Base-by-base conservation (phyloP, 2,888 invertebrate species). In the Caenorhabditis wallacei region DNA sequence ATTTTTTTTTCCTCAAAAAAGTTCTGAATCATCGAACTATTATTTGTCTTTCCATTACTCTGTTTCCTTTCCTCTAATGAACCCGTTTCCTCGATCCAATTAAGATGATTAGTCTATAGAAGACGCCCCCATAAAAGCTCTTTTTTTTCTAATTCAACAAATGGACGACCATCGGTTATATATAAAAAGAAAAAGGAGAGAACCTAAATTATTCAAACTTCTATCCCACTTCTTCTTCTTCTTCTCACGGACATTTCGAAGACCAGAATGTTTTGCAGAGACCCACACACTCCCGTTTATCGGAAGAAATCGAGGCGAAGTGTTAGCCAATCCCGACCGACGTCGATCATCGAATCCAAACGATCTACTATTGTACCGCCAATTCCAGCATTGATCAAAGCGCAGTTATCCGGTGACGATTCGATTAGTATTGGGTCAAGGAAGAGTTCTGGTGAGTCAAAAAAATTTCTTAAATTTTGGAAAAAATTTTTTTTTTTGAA, bases 271-370 rank as follows among this genome's bases (percentile, higher is more conserved):
- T 76, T 69, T 75, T 76, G 7, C 76, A 76, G 76, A 76, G 69
- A 76, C 46, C 74, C 69, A 18, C 75, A 40, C n/a, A 66, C 66
- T 37, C 71, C 76, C 10, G 82, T 82, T 5, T 76, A 76, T 48
- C 64, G 78, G 20, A 82, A 82, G 30, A 82, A 82, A 40, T 82
- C 82, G 61, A 66, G 82, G 16, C 26, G 78, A 43, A 82, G 82
- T 48, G 72, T 82, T 11, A 82, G 82, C n/a, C 82, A 78, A 46
- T 78, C 78, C 1, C 22, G 82, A 16, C 78, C 80, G 8, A 79
- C 64, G 1, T 70, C 70, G 16, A 59, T 61, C 10, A 53, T 78
- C 16, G 71, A 71, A 24, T 51, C 61, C 24, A 43, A 40, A 48
- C 48, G 64, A 18, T 46, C 37, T 0, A 66, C 53, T 8, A 56